phyloP scores from a whole-genome alignment of 2,797 vertebrate genomes.

The Tokudaia tokunoshimensis region DNA sequence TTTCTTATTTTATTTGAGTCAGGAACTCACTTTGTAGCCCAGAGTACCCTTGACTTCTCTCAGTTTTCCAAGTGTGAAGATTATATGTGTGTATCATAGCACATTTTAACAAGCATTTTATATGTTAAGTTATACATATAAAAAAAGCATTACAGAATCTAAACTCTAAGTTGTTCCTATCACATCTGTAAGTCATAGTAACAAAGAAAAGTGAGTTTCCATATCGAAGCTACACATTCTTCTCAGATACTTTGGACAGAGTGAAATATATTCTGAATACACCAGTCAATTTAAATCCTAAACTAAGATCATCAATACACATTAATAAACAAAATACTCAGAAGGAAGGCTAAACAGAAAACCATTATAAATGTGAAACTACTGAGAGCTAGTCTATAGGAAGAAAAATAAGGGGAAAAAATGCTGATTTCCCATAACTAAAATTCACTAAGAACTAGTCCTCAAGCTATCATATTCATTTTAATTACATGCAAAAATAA shows the following conservation, averaged over 20 bases:
- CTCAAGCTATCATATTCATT: neutral
- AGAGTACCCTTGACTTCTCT: neutral
- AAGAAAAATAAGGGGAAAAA: slow-evolving; percentile 11
- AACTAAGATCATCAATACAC: slow-evolving; percentile 18
- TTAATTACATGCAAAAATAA: slow-evolving; percentile 34
- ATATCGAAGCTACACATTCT: slow-evolving; percentile 28
- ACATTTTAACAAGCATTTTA: neutral
- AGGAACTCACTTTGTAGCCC: neutral
- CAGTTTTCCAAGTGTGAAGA: neutral
- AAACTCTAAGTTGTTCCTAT: neutral
- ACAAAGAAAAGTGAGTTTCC: slow-evolving; percentile 17
- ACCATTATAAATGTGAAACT: slow-evolving; percentile 10
- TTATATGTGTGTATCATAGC: neutral
- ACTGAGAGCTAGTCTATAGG: neutral
- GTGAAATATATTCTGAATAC: neutral
- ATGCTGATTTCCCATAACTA: neutral
- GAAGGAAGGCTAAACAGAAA: neutral
- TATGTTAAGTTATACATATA: slow-evolving; percentile 15
- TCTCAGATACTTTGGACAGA: neutral
- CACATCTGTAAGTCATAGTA: neutral
- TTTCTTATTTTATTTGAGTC: neutral
- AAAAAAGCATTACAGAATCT: neutral
- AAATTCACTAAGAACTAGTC: slow-evolving; percentile 31
- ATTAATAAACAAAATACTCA: slow-evolving; percentile 45
- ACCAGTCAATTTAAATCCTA: slow-evolving; percentile 14